A percentile compares a stretch with the other conserved stretches of the same genome.
phyloP scores from a whole-genome alignment of 2,113 vertebrate genomes.

The Elgaria multicarinata region DNA sequence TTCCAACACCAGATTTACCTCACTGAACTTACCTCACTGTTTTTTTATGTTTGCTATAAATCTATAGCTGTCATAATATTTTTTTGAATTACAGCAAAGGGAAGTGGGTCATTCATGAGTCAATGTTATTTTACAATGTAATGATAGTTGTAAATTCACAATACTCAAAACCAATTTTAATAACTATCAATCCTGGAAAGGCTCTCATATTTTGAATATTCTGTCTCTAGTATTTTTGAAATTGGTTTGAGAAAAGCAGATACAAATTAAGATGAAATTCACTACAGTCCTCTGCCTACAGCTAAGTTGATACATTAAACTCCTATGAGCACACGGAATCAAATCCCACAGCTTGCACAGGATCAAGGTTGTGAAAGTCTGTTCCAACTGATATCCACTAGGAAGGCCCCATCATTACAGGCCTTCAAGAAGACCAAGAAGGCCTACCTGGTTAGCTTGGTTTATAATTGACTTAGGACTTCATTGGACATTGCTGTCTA shows the following conservation, averaged over 20 bases:
- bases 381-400: too few species aligned
- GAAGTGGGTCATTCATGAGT: constrained; percentile 78
- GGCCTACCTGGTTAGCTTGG: too few species aligned
- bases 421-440: too few species aligned
- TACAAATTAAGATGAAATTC: constrained; percentile 40
- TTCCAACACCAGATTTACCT: constrained; percentile 81
- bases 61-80: constrained; percentile 79
- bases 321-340: neutral
- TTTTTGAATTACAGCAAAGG: constrained; percentile 77
- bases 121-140: constrained; percentile 79
- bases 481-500: too few species aligned
- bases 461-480: too few species aligned
- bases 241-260: constrained; percentile 47
- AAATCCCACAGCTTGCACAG: neutral
- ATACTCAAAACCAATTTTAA: constrained; percentile 76
- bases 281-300: constrained; percentile 25
- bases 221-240: constrained; percentile 35
- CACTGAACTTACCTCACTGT: constrained; percentile 81
- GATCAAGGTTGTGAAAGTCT: neutral
- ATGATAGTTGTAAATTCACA: constrained; percentile 79
- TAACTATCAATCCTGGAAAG: constrained; percentile 69
- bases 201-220: constrained; percentile 62
- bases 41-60: constrained; percentile 80
- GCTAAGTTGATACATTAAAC: constrained; percentile 2
- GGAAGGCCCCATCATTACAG: too few species aligned